Percentiles rank a stretch among this genome's conserved stretches.
These are phyloP conservation scores for Phrynosoma platyrhinos DNA, from an alignment of 2,113 vertebrate genomes.

Conservation along the genomic window DNA sequence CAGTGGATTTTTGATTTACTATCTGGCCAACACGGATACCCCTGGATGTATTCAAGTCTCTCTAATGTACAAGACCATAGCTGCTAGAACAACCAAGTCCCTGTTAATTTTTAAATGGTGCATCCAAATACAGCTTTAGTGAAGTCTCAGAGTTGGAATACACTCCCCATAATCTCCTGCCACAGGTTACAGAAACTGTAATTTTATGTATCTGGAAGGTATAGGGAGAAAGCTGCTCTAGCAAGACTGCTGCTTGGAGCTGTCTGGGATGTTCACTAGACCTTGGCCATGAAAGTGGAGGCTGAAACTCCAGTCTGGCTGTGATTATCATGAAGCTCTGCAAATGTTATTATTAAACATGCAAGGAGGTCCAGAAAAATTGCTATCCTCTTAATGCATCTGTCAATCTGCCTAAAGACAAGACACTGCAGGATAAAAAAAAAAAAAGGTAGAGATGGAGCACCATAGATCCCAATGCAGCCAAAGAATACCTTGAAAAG, in stretches of 20 bases:
- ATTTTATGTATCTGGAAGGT: not conserved
- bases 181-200: not conserved
- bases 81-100: not conserved
- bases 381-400: not conserved
- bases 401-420: not conserved
- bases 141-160: too few relatives aligned
- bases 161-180: not conserved
- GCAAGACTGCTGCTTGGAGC: not conserved
- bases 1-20: too few relatives aligned
- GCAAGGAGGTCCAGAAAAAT: not conserved
- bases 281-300: not conserved
- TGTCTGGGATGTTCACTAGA: not conserved
- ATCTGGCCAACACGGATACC: too few relatives aligned
- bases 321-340: not conserved
- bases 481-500: not conserved
- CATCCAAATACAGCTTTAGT: not conserved
- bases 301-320: not conserved
- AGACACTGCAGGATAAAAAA: not conserved
- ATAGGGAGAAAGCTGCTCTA: not conserved
- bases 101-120: not conserved
- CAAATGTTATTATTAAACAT: not conserved
- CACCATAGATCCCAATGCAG: too few relatives aligned
- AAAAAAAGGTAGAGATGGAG: not conserved
- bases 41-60: not conserved
- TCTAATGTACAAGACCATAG: not conserved